A percentile compares a stretch with the other conserved stretches of the same genome.
Evolutionary conservation across 2,113 vertebrate genomes (phyloP).

Genomic region (Saguinus midas): DNA sequence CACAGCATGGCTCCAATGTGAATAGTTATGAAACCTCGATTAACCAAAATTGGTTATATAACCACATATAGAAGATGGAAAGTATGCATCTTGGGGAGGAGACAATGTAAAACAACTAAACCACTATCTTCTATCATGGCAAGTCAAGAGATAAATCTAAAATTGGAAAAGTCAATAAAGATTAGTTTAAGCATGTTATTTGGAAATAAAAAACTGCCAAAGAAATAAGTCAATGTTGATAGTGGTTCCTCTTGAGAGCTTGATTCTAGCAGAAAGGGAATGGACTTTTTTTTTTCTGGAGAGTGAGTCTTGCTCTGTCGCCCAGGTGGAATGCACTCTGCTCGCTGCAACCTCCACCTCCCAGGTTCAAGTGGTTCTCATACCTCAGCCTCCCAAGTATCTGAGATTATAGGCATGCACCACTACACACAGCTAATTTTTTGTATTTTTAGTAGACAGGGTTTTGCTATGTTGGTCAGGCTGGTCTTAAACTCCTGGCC

Average conservation of each 20-base stretch:
- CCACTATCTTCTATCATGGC: neutral
- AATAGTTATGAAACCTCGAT: neutral
- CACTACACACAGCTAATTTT: too few species aligned
- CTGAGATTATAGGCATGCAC: too few species aligned
- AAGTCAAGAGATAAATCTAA: neutral
- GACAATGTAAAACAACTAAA: neutral
- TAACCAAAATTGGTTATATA: neutral
- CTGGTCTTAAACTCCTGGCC: too few species aligned
- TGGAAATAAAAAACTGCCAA: neutral
- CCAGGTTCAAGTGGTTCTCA: too few species aligned
- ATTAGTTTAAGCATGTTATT: neutral
- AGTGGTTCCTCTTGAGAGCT: neutral
- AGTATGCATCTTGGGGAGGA: neutral
- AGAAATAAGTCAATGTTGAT: neutral
- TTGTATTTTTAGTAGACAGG: too few species aligned
- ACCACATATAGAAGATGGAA: neutral
- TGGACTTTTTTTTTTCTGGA: too few species aligned
- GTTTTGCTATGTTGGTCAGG: too few species aligned
- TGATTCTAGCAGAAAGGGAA: neutral
- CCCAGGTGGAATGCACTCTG: too few species aligned
- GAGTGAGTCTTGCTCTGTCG: too few species aligned
- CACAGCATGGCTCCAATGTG: neutral
- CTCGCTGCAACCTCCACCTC: too few species aligned
- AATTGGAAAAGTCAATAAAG: neutral
- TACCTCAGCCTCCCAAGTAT: too few species aligned